These are phyloP conservation scores for Coryphaenoides rupestris DNA, from an alignment of 2,113 vertebrate genomes.

Conservation along the genomic window DNA sequence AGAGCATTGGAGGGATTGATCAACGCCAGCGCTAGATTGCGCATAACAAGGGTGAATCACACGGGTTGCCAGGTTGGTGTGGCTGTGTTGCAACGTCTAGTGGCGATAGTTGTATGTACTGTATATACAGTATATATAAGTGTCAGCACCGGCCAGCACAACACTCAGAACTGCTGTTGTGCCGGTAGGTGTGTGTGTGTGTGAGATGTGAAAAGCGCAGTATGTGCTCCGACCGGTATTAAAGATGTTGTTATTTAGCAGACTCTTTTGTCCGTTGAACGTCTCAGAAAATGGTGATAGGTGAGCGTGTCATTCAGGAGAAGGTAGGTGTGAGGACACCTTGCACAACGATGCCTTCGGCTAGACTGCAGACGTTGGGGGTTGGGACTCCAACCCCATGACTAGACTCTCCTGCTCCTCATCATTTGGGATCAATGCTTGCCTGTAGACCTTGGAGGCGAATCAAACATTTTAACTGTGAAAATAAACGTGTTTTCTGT, in stretches of 20 bases:
- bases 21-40: neutral
- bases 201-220: neutral
- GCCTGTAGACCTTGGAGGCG: neutral
- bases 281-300: neutral
- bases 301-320: neutral
- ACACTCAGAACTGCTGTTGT: neutral
- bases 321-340: too few relatives aligned
- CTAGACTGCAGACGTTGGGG: too few relatives aligned
- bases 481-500: too few relatives aligned
- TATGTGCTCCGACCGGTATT: too few relatives aligned
- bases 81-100: constrained; percentile 23
- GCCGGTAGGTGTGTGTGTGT: constrained; percentile 1
- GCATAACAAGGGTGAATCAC: constrained; percentile 2
- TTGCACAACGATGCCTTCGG: too few relatives aligned
- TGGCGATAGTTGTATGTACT: constrained; percentile 18
- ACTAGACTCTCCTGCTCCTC: too few relatives aligned
- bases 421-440: too few relatives aligned
- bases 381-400: neutral
- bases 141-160: neutral
- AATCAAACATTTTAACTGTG: too few relatives aligned
- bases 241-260: too few relatives aligned
- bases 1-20: neutral
- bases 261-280: too few relatives aligned
- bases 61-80: neutral
- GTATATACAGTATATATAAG: too few relatives aligned